These are phyloP conservation scores for Trissolcus basalis DNA, from an alignment of 1,140 invertebrate genomes.

Conservation along the genomic window DNA sequence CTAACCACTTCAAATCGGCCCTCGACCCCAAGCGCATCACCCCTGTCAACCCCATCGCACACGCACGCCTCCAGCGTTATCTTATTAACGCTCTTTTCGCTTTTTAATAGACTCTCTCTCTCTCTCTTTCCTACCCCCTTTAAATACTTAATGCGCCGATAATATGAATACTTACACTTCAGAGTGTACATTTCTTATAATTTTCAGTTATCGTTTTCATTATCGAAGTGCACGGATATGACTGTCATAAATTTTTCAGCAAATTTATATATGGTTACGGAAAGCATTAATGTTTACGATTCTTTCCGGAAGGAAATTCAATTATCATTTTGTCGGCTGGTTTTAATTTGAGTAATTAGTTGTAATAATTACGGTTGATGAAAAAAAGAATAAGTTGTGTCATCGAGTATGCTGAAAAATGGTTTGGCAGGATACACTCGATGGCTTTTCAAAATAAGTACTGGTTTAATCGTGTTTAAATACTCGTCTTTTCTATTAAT, in stretches of 20 bases:
- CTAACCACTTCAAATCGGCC: slow-evolving; percentile 65
- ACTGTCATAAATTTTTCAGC: no score
- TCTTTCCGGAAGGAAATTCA: no score
- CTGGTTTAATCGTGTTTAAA: slow-evolving; percentile 24
- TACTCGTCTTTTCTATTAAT: slow-evolving; percentile 29
- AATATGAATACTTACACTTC: slow-evolving; percentile 46
- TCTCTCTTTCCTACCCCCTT: slow-evolving; percentile 5
- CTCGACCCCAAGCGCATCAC: slow-evolving; percentile 41
- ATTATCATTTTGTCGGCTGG: no score
- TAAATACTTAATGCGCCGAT: slow-evolving; percentile 42
- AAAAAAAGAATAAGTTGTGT: no score
- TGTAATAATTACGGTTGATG: no score
- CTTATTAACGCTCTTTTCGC: slow-evolving; percentile 57
- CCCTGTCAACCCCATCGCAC: slow-evolving; percentile 53
- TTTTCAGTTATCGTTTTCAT: no score
- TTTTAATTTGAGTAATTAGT: no score
- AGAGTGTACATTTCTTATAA: background rate
- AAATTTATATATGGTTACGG: no score
- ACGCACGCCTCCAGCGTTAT: slow-evolving; percentile 54
- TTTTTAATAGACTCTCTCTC: slow-evolving; percentile 48
- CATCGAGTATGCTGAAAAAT: no score
- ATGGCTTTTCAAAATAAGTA: slow-evolving; percentile 21
- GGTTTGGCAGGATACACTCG: background rate
- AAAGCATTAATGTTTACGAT: no score
- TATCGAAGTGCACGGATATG: no score